Base-by-base conservation (phyloP, 2,113 vertebrate genomes). In the Pseudopipra pipra region DNA sequence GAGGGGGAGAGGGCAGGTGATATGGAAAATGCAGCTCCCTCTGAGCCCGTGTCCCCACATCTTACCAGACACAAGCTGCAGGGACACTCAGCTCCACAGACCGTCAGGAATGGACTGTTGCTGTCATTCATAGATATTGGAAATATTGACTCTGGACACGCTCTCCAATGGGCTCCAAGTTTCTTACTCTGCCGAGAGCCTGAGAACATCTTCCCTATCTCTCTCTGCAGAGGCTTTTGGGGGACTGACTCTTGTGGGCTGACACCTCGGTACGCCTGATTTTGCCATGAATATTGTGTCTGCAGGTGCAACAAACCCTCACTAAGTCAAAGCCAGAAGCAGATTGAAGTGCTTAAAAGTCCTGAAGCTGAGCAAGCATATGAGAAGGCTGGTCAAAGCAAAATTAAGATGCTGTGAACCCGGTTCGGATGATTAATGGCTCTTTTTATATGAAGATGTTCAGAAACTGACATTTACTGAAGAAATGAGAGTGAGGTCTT, bases 371-470 rank as follows among this genome's bases (percentile, higher is more conserved):
- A 80, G 83, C 65, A 78, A 85, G 62, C 76, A 86, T 76, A 30
- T 43, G 66, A 88, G 91, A 83, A 85, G 46, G 74, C 59, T 89
- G 63, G 33, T 77, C 70, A 86, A 88, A 86, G 72, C 3, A 5
- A 88, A 88, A 79, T 74, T 74, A 52, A 59, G 63, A 56, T 51
- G 67, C 68, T 73, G 27, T 65, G 59, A 91, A 77, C 41, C 19
- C 67, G 35, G 6, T 71, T 91, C 59, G 0, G 1, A 70, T 89
- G 77, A 89, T 89, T 94, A 95, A 91, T 87, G 80, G 70, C 55
- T 92, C 63, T 84, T 66, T 74, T 95, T 55, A 47, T 76, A 85
- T 83, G 49, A 87, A 84, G 84, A 66, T 78, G 47, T 84, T 89
- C 58, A 54, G 70, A 89, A 95, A 81, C 25, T 30, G 84, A 54